Evolutionary conservation across 2,113 vertebrate species (phyloP).

Genomic region (Rana temporaria): DNA sequence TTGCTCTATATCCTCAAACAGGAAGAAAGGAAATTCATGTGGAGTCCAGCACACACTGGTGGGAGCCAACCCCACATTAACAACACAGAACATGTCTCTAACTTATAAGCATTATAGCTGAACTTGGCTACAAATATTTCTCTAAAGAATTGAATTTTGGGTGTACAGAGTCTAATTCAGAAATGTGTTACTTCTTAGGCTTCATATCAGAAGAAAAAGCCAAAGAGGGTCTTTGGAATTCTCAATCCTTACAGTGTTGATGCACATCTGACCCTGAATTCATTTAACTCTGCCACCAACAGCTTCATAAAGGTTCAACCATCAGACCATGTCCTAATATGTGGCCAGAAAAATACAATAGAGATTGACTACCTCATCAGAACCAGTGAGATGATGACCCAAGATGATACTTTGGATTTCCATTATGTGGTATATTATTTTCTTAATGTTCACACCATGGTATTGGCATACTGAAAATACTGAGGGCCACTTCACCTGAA

Average conservation of each 20-base stretch:
- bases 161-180: too few species aligned
- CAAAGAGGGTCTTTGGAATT: rapidly evolving
- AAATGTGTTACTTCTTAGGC: slow-evolving; percentile 53
- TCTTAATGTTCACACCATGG: too few species aligned
- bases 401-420: background rate
- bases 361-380: slow-evolving; percentile 41
- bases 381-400: background rate
- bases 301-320: slow-evolving; percentile 64
- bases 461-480: too few species aligned
- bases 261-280: slow-evolving; percentile 35
- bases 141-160: too few species aligned
- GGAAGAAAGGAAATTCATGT: too few species aligned
- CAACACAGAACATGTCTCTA: too few species aligned
- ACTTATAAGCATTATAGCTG: too few species aligned
- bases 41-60: too few species aligned
- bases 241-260: slow-evolving; percentile 52
- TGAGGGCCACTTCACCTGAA: too few species aligned
- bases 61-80: too few species aligned
- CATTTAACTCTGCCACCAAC: slow-evolving; percentile 61
- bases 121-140: too few species aligned
- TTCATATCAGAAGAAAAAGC: slow-evolving; percentile 14
- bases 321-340: background rate
- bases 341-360: background rate
- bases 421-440: slow-evolving; percentile 21
- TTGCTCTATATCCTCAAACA: too few species aligned